Percentiles rank a stretch among this genome's conserved stretches.
Evolutionary conservation across 2,113 vertebrate species (phyloP).

Genomic region (Labeo catla): DNA sequence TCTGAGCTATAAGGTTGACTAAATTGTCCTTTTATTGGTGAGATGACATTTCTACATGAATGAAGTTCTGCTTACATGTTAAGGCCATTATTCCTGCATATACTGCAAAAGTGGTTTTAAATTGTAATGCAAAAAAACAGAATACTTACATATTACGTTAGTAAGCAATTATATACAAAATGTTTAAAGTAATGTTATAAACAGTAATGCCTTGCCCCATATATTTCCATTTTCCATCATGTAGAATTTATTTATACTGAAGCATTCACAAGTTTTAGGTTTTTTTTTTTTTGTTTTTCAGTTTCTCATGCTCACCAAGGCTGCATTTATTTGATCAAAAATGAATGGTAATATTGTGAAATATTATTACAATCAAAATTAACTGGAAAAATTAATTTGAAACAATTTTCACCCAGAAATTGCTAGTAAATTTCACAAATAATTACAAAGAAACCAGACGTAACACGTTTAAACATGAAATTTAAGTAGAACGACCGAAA

Average conservation of each 20-base stretch:
- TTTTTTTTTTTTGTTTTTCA: background rate
- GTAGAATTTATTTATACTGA: background rate
- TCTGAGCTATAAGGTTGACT: background rate
- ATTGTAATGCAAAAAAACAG: background rate
- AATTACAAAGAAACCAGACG: too few relatives aligned
- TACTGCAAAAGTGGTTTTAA: background rate
- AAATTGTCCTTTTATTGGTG: slow-evolving; percentile 9
- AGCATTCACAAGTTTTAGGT: background rate
- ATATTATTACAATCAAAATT: background rate
- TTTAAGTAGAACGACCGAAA: too few relatives aligned
- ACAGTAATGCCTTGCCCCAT: background rate
- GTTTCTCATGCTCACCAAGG: background rate
- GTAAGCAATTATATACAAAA: background rate
- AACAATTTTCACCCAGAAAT: too few relatives aligned
- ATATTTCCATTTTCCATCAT: background rate
- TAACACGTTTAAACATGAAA: too few relatives aligned
- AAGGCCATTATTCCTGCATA: background rate
- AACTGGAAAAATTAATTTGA: background rate
- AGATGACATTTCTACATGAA: background rate
- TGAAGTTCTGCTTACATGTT: background rate
- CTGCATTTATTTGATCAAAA: background rate
- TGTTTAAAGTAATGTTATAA: background rate
- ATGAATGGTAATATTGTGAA: background rate
- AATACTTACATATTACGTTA: background rate
- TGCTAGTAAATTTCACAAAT: too few relatives aligned